phyloP scores from a whole-genome alignment of 2,113 vertebrate species.

The Cettia cetti region DNA sequence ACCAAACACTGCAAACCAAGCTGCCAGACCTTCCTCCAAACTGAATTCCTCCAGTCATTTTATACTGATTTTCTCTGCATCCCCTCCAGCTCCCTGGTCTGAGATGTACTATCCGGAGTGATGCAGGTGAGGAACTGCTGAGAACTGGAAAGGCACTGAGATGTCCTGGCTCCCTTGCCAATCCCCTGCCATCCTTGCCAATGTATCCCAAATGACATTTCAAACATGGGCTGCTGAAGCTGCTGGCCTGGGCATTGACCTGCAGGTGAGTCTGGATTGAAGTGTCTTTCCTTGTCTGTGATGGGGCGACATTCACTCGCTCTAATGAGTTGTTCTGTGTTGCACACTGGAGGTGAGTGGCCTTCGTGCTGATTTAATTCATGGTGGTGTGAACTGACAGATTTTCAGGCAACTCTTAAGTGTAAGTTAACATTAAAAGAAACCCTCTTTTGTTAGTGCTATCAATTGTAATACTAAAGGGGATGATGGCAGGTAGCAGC shows the following conservation, averaged over 20 bases:
- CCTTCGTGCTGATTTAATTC: neutral
- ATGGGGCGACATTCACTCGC: neutral
- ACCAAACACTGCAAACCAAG: neutral
- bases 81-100: neutral
- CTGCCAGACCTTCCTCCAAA: neutral
- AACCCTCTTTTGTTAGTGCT: neutral
- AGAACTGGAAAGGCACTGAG: neutral
- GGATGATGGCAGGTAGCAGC: neutral
- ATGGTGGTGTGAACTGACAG: neutral
- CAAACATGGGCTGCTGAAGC: neutral
- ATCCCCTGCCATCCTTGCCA: neutral
- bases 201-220: neutral
- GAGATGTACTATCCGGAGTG: neutral
- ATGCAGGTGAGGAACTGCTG: neutral
- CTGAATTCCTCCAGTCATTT: neutral
- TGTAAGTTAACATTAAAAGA: neutral
- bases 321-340: neutral
- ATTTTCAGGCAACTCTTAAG: neutral
- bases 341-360: neutral
- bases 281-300: neutral
- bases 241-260: neutral
- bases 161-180: neutral
- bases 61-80: neutral
- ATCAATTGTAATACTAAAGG: neutral
- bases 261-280: neutral